Percentiles rank a stretch among this genome's conserved stretches.
Conservation (phyloP, 2,888 invertebrate species). For the Dione vanillae region DNA sequence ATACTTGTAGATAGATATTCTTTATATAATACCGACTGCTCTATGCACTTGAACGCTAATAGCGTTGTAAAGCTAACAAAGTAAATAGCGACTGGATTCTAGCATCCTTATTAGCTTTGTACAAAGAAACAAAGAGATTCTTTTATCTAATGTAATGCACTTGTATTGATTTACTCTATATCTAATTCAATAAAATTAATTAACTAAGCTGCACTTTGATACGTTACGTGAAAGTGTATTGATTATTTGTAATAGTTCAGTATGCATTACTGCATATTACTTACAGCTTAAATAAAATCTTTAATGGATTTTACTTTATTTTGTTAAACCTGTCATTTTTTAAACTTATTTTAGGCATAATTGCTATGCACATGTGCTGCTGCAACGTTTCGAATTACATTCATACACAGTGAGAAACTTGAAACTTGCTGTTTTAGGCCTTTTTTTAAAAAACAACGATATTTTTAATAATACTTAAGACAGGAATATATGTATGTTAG, state of each 20-base stretch:
- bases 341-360: no score
- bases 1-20: not conserved
- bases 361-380: no score
- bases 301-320: no score
- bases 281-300: no score
- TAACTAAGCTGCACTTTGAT: not conserved
- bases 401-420: no score
- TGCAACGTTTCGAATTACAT: no score
- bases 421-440: no score
- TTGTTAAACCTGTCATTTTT: no score
- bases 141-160: not conserved
- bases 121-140: slow-evolving; percentile 18
- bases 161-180: slow-evolving; percentile 1
- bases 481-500: no score
- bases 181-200: not conserved
- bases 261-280: no score
- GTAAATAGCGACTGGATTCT: slow-evolving; percentile 20
- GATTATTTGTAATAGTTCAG: not conserved
- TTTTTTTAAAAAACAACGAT: no score
- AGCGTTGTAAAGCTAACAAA: slow-evolving; percentile 22
- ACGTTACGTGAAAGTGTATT: not conserved
- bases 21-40: slow-evolving; percentile 4
- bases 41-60: slow-evolving; percentile 20
- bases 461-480: no score
- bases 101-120: slow-evolving; percentile 17